These are phyloP conservation scores for Acanthoscelides obtectus DNA, from an alignment of 2,888 invertebrate genomes.

Conservation along the genomic window DNA sequence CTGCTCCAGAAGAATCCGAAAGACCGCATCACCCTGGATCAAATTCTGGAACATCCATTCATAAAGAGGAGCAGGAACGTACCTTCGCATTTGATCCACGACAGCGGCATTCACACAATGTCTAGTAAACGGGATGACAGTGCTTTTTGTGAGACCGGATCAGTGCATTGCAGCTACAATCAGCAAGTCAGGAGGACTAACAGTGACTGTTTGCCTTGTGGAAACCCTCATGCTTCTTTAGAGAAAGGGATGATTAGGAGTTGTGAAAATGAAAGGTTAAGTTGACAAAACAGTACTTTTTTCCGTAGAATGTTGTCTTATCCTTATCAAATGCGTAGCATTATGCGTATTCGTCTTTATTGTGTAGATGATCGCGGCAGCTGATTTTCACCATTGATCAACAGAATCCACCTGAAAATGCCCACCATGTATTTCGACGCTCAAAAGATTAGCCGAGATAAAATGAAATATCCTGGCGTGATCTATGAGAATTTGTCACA, in stretches of 20 bases:
- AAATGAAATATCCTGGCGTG: too few species aligned
- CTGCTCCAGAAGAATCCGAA: constrained; percentile 84
- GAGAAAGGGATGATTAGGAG: neutral
- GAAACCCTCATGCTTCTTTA: constrained; percentile 3
- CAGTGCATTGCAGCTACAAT: constrained; percentile 21
- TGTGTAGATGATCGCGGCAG: too few species aligned
- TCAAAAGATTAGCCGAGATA: too few species aligned
- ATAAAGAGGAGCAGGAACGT: constrained; percentile 41
- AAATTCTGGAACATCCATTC: constrained; percentile 77
- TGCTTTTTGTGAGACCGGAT: constrained; percentile 38
- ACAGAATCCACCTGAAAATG: too few species aligned
- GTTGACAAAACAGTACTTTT: too few species aligned
- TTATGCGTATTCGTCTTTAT: too few species aligned
- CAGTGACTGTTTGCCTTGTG: constrained; percentile 36
- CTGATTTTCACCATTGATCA: too few species aligned
- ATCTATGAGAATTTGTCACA: too few species aligned
- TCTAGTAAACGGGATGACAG: constrained; percentile 44
- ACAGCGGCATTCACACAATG: constrained; percentile 55
- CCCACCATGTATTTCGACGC: too few species aligned
- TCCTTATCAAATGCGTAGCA: too few species aligned
- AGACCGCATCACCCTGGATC: constrained; percentile 71
- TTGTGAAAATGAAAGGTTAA: neutral
- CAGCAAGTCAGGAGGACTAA: constrained; percentile 27
- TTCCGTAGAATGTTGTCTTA: too few species aligned
- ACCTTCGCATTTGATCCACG: constrained; percentile 44